Evolutionary conservation across 2,888 invertebrate species (phyloP).

Genomic region (Furcula furcula): DNA sequence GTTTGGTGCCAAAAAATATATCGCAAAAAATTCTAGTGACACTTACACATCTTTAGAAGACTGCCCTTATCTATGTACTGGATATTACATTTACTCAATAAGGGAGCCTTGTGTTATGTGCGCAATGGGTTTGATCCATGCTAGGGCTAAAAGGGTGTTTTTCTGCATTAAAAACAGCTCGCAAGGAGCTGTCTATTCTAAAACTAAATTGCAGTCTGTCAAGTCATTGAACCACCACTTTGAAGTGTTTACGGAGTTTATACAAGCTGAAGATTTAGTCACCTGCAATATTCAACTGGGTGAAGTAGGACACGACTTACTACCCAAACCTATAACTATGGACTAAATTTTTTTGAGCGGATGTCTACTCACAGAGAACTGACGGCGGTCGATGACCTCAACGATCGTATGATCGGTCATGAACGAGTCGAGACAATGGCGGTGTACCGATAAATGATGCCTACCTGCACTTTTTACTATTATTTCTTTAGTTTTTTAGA

Average conservation of each 20-base stretch:
- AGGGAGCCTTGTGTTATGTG: slow-evolving; percentile 97
- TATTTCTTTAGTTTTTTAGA: no score
- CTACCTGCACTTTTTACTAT: no score
- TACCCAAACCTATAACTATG: no score
- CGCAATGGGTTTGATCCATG: slow-evolving; percentile 96
- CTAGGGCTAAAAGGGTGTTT: slow-evolving; percentile 91
- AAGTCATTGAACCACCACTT: slow-evolving; percentile 94
- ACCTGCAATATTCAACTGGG: no score
- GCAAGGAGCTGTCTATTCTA: slow-evolving; percentile 87
- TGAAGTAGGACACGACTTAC: no score
- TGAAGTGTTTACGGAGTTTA: slow-evolving; percentile 89
- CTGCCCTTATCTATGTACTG: slow-evolving; percentile 92
- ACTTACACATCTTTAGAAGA: slow-evolving; percentile 30
- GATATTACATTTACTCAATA: slow-evolving; percentile 91
- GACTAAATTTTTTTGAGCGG: no score
- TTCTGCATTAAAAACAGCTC: slow-evolving; percentile 80
- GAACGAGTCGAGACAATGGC: no score
- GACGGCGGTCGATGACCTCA: no score
- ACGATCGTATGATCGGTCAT: no score
- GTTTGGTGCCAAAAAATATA: slow-evolving; percentile 72
- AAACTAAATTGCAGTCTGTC: slow-evolving; percentile 88
- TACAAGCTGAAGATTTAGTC: no score
- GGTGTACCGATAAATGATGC: no score
- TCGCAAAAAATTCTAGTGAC: slow-evolving; percentile 40
- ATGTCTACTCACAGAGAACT: no score